Evolutionary conservation across 2,888 invertebrate genomes (phyloP).

Genomic region (Tineola bisselliella): DNA sequence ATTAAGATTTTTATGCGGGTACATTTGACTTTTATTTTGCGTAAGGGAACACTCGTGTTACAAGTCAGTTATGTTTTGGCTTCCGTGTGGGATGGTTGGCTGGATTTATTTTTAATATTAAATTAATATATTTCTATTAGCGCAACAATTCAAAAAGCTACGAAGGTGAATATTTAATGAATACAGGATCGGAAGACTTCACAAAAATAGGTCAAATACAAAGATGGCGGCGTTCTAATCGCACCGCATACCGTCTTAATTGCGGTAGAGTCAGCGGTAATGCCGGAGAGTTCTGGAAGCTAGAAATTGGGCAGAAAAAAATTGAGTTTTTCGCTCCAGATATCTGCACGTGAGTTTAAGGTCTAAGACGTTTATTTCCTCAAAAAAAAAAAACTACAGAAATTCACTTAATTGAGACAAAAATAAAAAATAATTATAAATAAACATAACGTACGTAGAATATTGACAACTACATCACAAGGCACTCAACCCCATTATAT

Average conservation of each 20-base stretch:
- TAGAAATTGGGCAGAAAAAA: slow-evolving; percentile 64
- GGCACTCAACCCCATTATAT: too few relatives aligned
- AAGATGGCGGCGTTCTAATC: slow-evolving; percentile 74
- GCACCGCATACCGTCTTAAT: slow-evolving; percentile 66
- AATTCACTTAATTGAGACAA: too few relatives aligned
- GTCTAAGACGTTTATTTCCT: too few relatives aligned
- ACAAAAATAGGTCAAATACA: slow-evolving; percentile 72
- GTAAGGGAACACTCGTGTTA: too few relatives aligned
- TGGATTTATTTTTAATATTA: neutral
- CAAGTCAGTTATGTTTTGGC: too few relatives aligned
- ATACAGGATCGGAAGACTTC: slow-evolving; percentile 75
- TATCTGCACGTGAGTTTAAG: slow-evolving; percentile 75
- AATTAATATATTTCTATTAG: slow-evolving; percentile 49
- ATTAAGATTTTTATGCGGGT: too few relatives aligned
- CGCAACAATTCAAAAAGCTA: slow-evolving; percentile 77
- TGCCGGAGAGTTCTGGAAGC: slow-evolving; percentile 84
- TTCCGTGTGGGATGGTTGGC: too few relatives aligned
- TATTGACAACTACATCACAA: too few relatives aligned
- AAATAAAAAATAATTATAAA: too few relatives aligned
- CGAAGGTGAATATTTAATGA: slow-evolving; percentile 82
- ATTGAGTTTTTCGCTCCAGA: slow-evolving; percentile 79
- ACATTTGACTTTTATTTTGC: too few relatives aligned
- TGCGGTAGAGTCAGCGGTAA: slow-evolving; percentile 79
- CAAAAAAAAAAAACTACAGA: too few relatives aligned
- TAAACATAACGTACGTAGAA: too few relatives aligned